Base-by-base conservation (phyloP, 2,888 invertebrate genomes). In the Rhaphigaster nebulosa region DNA sequence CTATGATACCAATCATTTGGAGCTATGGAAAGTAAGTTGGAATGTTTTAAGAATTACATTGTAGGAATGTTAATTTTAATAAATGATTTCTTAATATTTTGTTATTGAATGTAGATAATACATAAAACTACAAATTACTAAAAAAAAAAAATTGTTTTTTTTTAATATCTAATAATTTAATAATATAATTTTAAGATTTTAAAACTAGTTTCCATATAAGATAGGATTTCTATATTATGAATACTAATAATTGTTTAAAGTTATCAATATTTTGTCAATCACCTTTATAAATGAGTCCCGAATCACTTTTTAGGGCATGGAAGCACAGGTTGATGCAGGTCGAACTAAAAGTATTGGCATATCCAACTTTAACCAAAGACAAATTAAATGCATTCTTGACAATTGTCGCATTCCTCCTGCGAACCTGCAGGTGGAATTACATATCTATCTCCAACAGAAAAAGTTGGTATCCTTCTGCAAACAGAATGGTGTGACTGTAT, bases 281-380 rank as follows among this genome's bases (percentile, higher is more conserved):
- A 23, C 8, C 23, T 45, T 26, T 1, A 80, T 80, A 23, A 38
- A 80, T 80, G 45, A 80, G 10, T 26, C 76, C 38, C 8, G 15
- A 80, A 80, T 38, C 8, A 38, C 23, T 26, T 90, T 93, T 26
- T 92, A 97, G 97, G 95, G 94, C 93, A 95, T 97, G 96, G 97
- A 97, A 93, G 94, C 95, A 90, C 95, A 96, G 93, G 96, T 97
- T 87, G 94, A 95, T 92, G 94, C 94, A 90, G 97, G 97, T 6
- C 94, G 95, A 41, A 94, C 95, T 0, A 96, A 95, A 93, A 95
- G 96, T n/a, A 95, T 98, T 92, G 97, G 97, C 6, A 93, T 97
- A 89, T 97, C 97, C 89, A 98, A 98, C 94, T 97, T 96, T 94
- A 97, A 96, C 93, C 94, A 94, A 91, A 93, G 94, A 29, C 98